Conservation (phyloP, 2,797 vertebrate species). For the Sebastes flavidus region DNA sequence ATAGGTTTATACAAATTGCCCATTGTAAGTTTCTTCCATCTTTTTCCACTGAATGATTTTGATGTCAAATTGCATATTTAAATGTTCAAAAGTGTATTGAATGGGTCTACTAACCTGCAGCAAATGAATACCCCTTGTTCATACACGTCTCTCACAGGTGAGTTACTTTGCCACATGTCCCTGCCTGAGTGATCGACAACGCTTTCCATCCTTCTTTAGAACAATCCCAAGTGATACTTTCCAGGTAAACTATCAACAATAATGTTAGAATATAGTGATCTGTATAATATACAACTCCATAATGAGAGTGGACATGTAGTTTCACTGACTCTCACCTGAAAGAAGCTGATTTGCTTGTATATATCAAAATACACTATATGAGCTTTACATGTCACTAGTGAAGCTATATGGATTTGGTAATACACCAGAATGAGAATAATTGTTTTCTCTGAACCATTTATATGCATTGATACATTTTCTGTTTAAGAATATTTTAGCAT, state of each 20-base stretch:
- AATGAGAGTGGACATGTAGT: too few species aligned
- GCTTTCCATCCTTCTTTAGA: slow-evolving; percentile 66
- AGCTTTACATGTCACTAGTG: not conserved
- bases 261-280: not conserved
- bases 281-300: too few species aligned
- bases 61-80: not conserved
- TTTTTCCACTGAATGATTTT: not conserved
- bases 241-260: slow-evolving; percentile 49
- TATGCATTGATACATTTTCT: not conserved
- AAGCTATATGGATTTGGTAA: not conserved
- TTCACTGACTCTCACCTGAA: too few species aligned
- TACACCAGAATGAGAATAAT: too few species aligned
- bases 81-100: not conserved
- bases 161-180: slow-evolving; percentile 76
- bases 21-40: slow-evolving; percentile 10
- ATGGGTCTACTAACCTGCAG: not conserved
- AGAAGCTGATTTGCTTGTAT: not conserved
- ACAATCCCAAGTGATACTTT: slow-evolving; percentile 78
- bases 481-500: not conserved
- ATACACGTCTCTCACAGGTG: slow-evolving; percentile 53
- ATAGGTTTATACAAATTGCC: slow-evolving; percentile 47
- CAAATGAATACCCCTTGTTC: not conserved
- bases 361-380: too few species aligned
- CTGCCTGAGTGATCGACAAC: slow-evolving; percentile 48
- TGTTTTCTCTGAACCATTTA: not conserved